These are phyloP conservation scores for Mormyrops boulengeri DNA, from an alignment of 2,797 vertebrate species.

Conservation along the genomic window DNA sequence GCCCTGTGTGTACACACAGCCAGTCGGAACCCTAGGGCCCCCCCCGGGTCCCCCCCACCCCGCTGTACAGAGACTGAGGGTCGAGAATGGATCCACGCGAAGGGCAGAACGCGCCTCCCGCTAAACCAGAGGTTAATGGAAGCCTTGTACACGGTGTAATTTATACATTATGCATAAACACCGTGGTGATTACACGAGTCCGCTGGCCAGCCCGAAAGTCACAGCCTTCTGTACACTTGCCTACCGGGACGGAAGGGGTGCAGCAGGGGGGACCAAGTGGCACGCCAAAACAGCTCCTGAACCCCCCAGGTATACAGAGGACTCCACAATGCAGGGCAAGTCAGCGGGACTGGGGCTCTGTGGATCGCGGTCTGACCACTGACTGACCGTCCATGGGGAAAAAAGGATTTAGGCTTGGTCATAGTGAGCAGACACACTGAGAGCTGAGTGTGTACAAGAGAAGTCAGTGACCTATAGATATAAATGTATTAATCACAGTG, in stretches of 20 bases:
- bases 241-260: not conserved
- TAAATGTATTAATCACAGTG: not conserved
- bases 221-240: not conserved
- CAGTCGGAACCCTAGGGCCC: not conserved
- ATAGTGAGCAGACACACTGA: not conserved
- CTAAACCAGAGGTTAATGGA: slow-evolving; percentile 13
- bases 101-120: not conserved
- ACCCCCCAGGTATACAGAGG: not conserved
- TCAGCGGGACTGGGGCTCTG: not conserved
- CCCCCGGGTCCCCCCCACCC: not conserved
- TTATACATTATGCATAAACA: slow-evolving; percentile 15
- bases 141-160: not conserved
- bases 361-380: not conserved
- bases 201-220: not conserved
- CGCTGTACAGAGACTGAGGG: not conserved
- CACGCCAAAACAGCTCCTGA: not conserved
- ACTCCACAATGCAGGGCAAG: not conserved
- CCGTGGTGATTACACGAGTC: not conserved
- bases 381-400: not conserved
- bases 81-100: not conserved
- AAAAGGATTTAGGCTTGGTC: not conserved
- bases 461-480: not conserved
- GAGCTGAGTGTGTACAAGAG: not conserved
- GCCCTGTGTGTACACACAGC: slow-evolving; percentile 1
- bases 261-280: not conserved